These are phyloP conservation scores for Madoqua kirkii DNA, from an alignment of 2,113 vertebrate species.

Conservation along the genomic window DNA sequence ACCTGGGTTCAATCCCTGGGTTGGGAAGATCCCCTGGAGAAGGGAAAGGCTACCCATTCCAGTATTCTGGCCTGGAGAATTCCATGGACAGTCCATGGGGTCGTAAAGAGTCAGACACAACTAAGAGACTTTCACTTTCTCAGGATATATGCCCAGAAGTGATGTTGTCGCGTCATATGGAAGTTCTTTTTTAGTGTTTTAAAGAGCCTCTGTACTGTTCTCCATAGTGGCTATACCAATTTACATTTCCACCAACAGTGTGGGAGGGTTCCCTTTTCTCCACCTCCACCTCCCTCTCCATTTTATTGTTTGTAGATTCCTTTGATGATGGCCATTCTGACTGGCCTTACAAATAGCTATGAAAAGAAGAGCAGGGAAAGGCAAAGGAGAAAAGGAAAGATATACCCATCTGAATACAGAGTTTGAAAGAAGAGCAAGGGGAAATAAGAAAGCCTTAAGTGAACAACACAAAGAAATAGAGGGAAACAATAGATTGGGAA, in stretches of 20 bases:
- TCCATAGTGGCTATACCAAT: background rate
- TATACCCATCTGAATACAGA: background rate
- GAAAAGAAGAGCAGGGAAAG: background rate
- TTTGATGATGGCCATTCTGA: background rate
- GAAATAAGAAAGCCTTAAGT: background rate
- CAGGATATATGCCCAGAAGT: background rate
- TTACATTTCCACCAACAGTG: background rate
- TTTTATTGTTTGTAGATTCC: background rate
- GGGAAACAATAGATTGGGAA: background rate
- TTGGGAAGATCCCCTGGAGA: background rate
- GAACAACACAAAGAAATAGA: background rate
- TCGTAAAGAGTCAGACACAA: background rate
- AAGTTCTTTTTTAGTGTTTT: background rate
- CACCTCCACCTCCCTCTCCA: background rate
- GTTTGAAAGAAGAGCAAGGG: background rate
- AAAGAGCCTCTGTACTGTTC: background rate
- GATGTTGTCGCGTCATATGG: background rate
- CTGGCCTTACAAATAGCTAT: background rate
- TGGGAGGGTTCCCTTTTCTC: background rate
- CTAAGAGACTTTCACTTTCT: background rate
- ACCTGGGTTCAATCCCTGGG: background rate
- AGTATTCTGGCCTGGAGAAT: background rate
- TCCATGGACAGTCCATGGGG: background rate
- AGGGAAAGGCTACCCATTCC: background rate
- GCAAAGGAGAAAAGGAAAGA: background rate